Conservation (phyloP, 2,797 vertebrate species). For the Holocentrus rufus region DNA sequence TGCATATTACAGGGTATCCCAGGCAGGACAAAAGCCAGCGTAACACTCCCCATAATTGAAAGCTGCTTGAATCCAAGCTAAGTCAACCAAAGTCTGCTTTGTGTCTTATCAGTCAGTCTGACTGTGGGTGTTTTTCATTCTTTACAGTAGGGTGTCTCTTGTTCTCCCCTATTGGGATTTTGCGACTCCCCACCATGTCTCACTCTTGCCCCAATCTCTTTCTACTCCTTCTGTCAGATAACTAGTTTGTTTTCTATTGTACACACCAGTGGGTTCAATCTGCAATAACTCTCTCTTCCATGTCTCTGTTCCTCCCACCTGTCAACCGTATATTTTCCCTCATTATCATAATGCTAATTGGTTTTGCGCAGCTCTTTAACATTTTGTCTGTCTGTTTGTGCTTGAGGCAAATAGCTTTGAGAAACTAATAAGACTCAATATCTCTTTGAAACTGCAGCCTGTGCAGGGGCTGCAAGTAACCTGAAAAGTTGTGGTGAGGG, state of each 20-base stretch:
- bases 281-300: background rate
- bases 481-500: background rate
- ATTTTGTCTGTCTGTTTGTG: background rate
- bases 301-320: background rate
- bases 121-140: too few species aligned
- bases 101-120: too few species aligned
- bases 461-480: background rate
- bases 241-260: background rate
- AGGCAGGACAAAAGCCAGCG: background rate
- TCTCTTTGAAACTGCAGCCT: background rate
- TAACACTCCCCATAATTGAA: background rate
- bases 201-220: too few species aligned
- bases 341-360: background rate
- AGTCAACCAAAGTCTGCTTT: too few species aligned
- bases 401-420: conserved; percentile 11
- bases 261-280: background rate
- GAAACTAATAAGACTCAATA: background rate
- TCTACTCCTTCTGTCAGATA: background rate
- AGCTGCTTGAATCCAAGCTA: background rate
- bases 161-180: too few species aligned
- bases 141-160: too few species aligned
- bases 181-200: too few species aligned
- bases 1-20: too few species aligned
- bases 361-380: background rate
- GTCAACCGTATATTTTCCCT: background rate